Conservation (phyloP, 2,888 invertebrate genomes). For the Cactoblastis cactorum region DNA sequence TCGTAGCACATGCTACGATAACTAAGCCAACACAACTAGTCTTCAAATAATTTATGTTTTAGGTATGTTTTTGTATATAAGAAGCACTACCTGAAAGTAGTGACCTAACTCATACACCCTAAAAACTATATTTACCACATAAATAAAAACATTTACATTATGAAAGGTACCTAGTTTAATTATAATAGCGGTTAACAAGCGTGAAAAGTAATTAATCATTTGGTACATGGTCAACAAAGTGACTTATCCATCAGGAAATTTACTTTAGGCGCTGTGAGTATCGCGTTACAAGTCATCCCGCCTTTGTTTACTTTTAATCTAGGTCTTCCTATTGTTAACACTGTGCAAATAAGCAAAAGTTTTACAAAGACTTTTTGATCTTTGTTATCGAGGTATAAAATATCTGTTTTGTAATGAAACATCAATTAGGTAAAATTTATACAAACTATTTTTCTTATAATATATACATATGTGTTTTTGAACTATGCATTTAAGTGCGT, state of each 20-base stretch:
- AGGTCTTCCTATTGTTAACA: constrained; percentile 12
- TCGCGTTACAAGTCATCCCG: constrained; percentile 12
- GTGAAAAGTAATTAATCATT: constrained; percentile 6
- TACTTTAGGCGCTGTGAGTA: background rate
- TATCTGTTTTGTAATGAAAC: too few relatives aligned
- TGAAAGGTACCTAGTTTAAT: background rate
- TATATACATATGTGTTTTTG: too few relatives aligned
- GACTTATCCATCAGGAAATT: constrained; percentile 11
- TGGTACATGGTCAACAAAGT: constrained; percentile 5
- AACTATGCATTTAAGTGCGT: too few relatives aligned
- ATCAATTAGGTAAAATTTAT: too few relatives aligned
- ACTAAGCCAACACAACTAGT: too few relatives aligned
- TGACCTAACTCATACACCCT: too few relatives aligned
- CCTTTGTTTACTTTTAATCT: constrained; percentile 12
- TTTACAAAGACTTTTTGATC: constrained; percentile 2
- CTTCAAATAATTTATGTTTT: background rate
- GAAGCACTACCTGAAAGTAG: too few relatives aligned
- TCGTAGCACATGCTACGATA: background rate
- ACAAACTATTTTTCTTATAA: too few relatives aligned
- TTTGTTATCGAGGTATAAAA: background rate
- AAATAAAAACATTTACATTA: background rate
- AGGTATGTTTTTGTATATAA: too few relatives aligned
- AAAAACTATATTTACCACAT: background rate
- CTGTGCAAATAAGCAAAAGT: background rate
- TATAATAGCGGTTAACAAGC: background rate